Conservation (phyloP, 1,140 invertebrate genomes). For the Temnothorax curvispinosus region DNA sequence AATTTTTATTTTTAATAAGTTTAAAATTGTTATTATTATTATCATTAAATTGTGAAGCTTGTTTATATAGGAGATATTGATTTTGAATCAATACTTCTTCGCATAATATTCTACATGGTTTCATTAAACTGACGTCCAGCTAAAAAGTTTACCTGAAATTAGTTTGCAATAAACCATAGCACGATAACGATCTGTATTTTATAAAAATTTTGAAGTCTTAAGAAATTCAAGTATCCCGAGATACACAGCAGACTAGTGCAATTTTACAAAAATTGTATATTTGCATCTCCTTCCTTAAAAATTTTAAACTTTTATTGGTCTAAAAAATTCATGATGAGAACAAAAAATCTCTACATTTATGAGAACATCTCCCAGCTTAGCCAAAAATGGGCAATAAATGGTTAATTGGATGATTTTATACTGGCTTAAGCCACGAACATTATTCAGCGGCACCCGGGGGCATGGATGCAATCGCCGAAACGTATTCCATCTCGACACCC, state of each 20-base stretch:
- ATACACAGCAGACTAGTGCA: background rate
- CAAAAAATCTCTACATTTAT: background rate
- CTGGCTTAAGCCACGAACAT: background rate
- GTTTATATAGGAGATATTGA: no score
- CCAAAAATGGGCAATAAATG: background rate
- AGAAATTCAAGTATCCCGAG: background rate
- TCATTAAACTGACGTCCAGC: background rate
- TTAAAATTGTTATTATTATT: no score
- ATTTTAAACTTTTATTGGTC: background rate
- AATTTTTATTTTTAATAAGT: no score
- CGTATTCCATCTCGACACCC: constrained; percentile 10
- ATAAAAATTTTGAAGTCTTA: background rate
- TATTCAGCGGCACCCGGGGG: background rate
- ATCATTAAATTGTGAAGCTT: no score
- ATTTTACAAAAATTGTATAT: no score
- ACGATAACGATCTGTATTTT: background rate
- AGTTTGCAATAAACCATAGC: background rate
- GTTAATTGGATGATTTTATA: constrained; percentile 11
- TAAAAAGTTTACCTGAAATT: background rate
- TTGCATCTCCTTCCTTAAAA: no score
- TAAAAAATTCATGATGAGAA: background rate
- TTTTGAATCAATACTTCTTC: background rate
- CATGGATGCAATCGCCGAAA: background rate
- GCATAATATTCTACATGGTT: background rate
- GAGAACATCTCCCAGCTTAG: background rate